Evolutionary conservation across 2,888 invertebrate species (phyloP).

Genomic region (Diploptera punctata): DNA sequence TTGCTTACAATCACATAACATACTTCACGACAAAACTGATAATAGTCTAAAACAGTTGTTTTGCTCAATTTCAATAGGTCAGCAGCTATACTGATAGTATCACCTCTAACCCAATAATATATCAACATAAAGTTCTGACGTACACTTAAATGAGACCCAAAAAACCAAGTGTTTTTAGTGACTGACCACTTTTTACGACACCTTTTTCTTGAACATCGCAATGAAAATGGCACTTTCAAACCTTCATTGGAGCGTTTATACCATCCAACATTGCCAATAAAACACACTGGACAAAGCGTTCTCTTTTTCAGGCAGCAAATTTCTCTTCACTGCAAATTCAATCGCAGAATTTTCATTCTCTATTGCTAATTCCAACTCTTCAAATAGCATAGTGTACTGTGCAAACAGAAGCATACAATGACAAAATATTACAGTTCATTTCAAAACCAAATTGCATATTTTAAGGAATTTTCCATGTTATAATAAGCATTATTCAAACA

Average conservation of each 20-base stretch:
- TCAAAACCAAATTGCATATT: too few relatives aligned
- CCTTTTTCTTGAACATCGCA: slow-evolving; percentile 37
- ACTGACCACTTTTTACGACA: slow-evolving; percentile 39
- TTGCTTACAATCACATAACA: slow-evolving; percentile 37
- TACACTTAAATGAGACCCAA: slow-evolving; percentile 38
- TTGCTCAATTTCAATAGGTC: slow-evolving; percentile 35
- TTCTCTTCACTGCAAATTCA: slow-evolving; percentile 35
- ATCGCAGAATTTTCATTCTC: slow-evolving; percentile 32
- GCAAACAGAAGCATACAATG: neutral
- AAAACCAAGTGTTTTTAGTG: slow-evolving; percentile 38
- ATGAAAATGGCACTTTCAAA: slow-evolving; percentile 35
- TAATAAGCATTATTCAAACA: too few relatives aligned
- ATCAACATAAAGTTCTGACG: slow-evolving; percentile 35
- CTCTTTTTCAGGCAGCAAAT: slow-evolving; percentile 33
- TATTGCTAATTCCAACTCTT: slow-evolving; percentile 34
- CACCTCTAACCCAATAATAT: slow-evolving; percentile 38
- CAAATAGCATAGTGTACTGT: slow-evolving; percentile 29
- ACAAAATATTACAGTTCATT: too few relatives aligned
- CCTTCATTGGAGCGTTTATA: slow-evolving; percentile 38
- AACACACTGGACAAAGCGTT: slow-evolving; percentile 30
- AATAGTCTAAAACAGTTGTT: slow-evolving; percentile 37
- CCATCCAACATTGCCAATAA: slow-evolving; percentile 37
- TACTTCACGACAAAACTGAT: slow-evolving; percentile 39
- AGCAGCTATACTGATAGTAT: slow-evolving; percentile 31
- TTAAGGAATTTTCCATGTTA: too few relatives aligned